Evolutionary conservation across 2,797 vertebrate species (phyloP), one percentile per base, ranked within the genome.

Genomic region (Tragopan temminckii): DNA sequence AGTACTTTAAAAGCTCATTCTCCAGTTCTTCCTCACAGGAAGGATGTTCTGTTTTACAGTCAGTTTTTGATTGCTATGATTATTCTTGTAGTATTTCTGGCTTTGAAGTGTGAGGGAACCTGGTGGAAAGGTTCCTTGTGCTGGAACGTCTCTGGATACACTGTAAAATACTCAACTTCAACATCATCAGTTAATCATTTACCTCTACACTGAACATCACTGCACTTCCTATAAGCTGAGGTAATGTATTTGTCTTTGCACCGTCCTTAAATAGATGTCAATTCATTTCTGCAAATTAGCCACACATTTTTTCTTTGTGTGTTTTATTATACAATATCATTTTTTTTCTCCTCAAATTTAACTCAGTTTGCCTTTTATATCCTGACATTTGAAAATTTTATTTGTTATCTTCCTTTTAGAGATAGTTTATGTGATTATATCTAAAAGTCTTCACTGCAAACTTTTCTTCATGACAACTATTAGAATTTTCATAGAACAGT

Each of bases 151-250:
- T 69, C 77, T 67, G 83, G 38, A 29, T 69, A 81, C 77, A 61
- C 46, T 33, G 38, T 62, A 76, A 43, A 25, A 61, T n/a, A 55
- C 7, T 19, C 18, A 52, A 42, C 78, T 76, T 84, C 3, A 4
- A 69, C n/a, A 88, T 57, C 63, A 88, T 66, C 63, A 70, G 61
- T 79, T 91, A 90, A 93, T 91, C 24, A 53, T 92, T 90, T 90
- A 63, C 71, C 70, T 93, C 40, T 24, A 23, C 19, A 19, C 13
- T 88, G 29, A 67, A 66, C 46, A 66, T 59, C 52, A 55, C n/a
- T 88, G 50, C 13, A 42, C 27, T 48, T 93, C 66, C 63, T 80
- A 42, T 67, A 62, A 84, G 17, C 13, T 81, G 70, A 91, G 36
- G 19, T 70, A 93, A 84, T 69, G 46, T 25, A 19, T 88, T 77